These are phyloP conservation scores for Pycnomerus fuliginosus DNA, from an alignment of 2,888 invertebrate genomes.

Conservation along the genomic window DNA sequence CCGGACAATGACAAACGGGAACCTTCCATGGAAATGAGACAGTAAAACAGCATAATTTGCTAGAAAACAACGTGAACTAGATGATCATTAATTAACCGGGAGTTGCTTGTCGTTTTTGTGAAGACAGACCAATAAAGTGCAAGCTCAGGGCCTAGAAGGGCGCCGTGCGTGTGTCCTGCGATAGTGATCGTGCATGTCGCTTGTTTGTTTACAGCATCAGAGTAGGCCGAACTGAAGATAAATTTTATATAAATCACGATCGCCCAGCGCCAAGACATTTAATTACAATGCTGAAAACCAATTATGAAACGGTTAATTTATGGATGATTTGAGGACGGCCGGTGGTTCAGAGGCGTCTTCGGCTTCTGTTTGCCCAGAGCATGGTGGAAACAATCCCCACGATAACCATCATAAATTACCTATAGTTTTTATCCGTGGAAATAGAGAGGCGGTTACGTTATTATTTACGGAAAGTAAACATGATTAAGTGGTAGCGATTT, in stretches of 20 bases:
- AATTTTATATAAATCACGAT: conserved; percentile 47
- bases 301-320: conserved; percentile 52
- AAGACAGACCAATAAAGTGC: conserved; percentile 20
- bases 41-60: no score
- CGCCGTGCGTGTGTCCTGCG: conserved; percentile 32
- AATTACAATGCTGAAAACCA: conserved; percentile 52
- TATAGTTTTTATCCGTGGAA: conserved; percentile 34
- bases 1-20: no score
- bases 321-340: conserved; percentile 29
- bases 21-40: no score
- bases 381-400: conserved; percentile 10
- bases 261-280: conserved; percentile 43
- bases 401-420: conserved; percentile 17
- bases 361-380: conserved; percentile 28
- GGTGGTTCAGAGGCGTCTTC: conserved; percentile 20
- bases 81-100: no score
- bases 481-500: conserved; percentile 41
- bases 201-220: conserved; percentile 27
- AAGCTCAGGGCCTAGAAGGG: conserved; percentile 16
- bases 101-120: conserved; percentile 6
- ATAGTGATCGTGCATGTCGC: conserved; percentile 46
- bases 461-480: conserved; percentile 41
- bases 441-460: conserved; percentile 37
- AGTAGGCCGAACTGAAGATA: conserved; percentile 33
- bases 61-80: no score